A percentile compares a stretch with the other conserved stretches of the same genome.
These are phyloP conservation scores for Callimorpha dominula DNA, from an alignment of 2,888 invertebrate genomes.

Conservation along the genomic window DNA sequence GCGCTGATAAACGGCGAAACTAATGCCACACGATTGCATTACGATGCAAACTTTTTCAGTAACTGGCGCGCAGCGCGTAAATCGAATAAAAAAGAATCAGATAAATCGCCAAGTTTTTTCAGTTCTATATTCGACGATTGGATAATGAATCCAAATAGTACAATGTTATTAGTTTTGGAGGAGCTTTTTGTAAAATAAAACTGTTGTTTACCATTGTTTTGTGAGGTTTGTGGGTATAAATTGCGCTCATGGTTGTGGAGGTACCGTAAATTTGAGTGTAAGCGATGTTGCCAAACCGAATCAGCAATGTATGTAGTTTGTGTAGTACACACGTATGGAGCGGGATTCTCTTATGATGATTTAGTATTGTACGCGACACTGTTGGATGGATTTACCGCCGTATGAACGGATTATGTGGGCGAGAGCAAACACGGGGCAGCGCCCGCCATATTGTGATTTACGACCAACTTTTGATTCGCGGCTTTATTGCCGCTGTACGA, in stretches of 20 bases:
- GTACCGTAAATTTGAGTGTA: slow-evolving; percentile 50
- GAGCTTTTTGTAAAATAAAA: slow-evolving; percentile 54
- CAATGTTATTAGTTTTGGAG: slow-evolving; percentile 58
- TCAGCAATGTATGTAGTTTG: slow-evolving; percentile 66
- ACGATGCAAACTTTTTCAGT: slow-evolving; percentile 85
- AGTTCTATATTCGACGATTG: slow-evolving; percentile 71
- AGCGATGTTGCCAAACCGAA: slow-evolving; percentile 68
- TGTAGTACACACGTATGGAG: slow-evolving; percentile 65
- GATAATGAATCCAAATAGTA: slow-evolving; percentile 77
- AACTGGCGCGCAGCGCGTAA: slow-evolving; percentile 72
- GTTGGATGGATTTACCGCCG: slow-evolving; percentile 85
- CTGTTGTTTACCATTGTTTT: slow-evolving; percentile 50
- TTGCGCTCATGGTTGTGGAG: slow-evolving; percentile 44
- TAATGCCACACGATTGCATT: slow-evolving; percentile 84
- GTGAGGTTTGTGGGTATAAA: slow-evolving; percentile 54
- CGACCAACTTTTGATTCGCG: slow-evolving; percentile 83
- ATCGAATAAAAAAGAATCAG: slow-evolving; percentile 77
- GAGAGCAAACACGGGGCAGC: slow-evolving; percentile 85
- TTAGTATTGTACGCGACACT: slow-evolving; percentile 81
- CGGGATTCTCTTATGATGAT: slow-evolving; percentile 87
- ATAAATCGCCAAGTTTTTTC: slow-evolving; percentile 78
- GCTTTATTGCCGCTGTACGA: slow-evolving; percentile 80
- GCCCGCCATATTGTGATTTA: slow-evolving; percentile 85
- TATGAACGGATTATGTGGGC: slow-evolving; percentile 87
- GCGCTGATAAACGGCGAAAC: slow-evolving; percentile 82